Base-by-base conservation (phyloP, 2,113 vertebrate species). In the Ciconia boyciana region DNA sequence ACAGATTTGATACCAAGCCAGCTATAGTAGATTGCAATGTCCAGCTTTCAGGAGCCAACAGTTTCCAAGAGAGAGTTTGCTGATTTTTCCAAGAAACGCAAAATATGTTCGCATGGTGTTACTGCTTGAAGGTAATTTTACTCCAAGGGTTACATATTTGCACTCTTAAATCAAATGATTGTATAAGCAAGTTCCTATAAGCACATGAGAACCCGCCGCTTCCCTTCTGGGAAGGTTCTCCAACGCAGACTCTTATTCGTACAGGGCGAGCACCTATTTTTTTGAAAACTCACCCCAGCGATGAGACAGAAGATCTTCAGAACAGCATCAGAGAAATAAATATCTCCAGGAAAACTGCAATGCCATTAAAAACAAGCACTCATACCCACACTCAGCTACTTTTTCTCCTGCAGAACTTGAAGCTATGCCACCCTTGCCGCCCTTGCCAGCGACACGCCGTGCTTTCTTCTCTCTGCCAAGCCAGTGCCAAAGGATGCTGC, bases 71-170 rank as follows among this genome's bases (percentile, higher is more conserved):
- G 31, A 52, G 46, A 78, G 16, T 68, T 68, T 36, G 26, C 55
- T 36, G 71, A 74, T 90, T 90, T 93, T 94, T 92, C 95, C 89
- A 89, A 75, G 83, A 93, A 96, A 89, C 1, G 3, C 55, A 87
- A 90, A 90, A 66, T 84, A 84, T 7, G 9, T 79, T 83, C 80
- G 78, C 15, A 34, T 54, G 21, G 19, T 66, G 55, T 74, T 85
- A 88, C 66, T 32, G 13, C 68, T 44, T n/a, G 12, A 76, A 83
- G 10, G 13, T 48, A 72, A 41, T 80, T 83, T 83, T 85, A 57
- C 61, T 68, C 0, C 1, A 62, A 87, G 74, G 9, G 36, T 69
- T 78, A 86, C 29, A 51, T n/a, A 92, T 60, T 57, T 68, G 39
- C 43, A 77, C 29, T 55, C 60, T 74, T 46, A 76, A 84, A 91